Base-by-base conservation (phyloP, 2,113 vertebrate genomes). In the Oncorhynchus gorbuscha region DNA sequence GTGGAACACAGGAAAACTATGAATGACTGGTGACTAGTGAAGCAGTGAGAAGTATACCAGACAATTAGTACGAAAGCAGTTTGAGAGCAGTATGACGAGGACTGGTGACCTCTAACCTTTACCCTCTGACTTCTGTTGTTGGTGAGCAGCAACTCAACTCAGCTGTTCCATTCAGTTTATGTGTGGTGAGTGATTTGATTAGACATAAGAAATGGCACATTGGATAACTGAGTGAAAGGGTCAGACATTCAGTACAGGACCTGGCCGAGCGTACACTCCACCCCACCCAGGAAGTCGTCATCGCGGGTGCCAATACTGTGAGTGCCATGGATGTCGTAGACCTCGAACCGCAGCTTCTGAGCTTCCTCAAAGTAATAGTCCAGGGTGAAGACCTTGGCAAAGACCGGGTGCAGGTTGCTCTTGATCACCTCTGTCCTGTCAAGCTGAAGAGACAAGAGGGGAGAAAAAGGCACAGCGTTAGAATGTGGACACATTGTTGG, bases 281-380 rank as follows among this genome's bases (percentile, higher is more conserved):
- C 93, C 22, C 96, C 96, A 3, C 97, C 97, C 71, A 99, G 88
- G 86, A 99, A 97, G 87, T 99, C 97, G 0, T 98, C 97, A 0
- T 97, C 97, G 0, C 95, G 95, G 0, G 94, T 94, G 71, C 95
- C 93, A 1, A 96, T 92, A 58, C 94, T 92, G 1, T 95, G 85
- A 12, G 96, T 94, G 51, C 97, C 95, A 0, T 96, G 96, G 71
- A 95, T 97, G 91, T 99, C 96, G 0, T 96, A 98, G 24, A 96
- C 97, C 80, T 98, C 96, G 0, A 98, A 98, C 0, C 96, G 94
- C 82, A 99, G 94, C 86, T 95, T 97, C 93, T 98, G 97, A 22
- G 96, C 96, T 86, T 98, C 97, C 90, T 98, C 98, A 0, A 98
- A 99, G 86, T 95, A 98, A 87, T 97, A 97, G 78, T 98, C 97